Evolutionary conservation across 2,113 vertebrate species (phyloP), one percentile per base, ranked within the genome.

Genomic region (Symphodus melops): DNA sequence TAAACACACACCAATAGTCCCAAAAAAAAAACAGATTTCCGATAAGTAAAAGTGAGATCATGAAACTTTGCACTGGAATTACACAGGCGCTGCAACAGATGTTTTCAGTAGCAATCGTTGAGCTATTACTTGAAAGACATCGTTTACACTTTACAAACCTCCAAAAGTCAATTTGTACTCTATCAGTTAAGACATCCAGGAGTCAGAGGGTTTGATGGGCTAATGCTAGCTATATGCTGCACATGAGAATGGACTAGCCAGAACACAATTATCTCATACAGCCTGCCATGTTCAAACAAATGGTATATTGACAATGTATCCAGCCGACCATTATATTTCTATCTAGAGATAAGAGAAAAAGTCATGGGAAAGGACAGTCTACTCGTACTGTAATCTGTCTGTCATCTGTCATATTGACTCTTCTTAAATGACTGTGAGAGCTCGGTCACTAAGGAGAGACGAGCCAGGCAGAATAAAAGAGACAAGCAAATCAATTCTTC

Each of bases 401-500:
- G 80, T 88, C 78, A 76, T 81, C 76, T 36, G 65, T 88, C 78
- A 72, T 19, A 16, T 44, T 54, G 81, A 77, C 79, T 75, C 55
- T 37, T 48, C 71, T 73, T 80, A 76, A 88, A 80, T 37, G 44
- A 88, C 70, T 71, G 53, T 23, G 55, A 89, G 73, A 72, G 78
- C 64, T 6, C 17, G 53, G 84, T 81, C 75, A 57, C 81, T 80
- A 79, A 72, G 85, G 68, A 84, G 65, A 70, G 77, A 88, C 23
- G 39, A 68, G 71, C 71, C n/a, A 53, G 53, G 49, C 55, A 68
- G 81, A 85, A 82, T 72, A 64, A 90, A 79, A 81, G 65, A 77
- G 82, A 84, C 74, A 81, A 49, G 68, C 36, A 42, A 77, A 91
- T 90, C 82, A 90, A 86, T 93, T 90, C 88, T 92, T 91, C 80